A percentile compares a stretch with the other conserved stretches of the same genome.
phyloP scores from a whole-genome alignment of 2,113 vertebrate species.

The Gnathonemus longibarbis region DNA sequence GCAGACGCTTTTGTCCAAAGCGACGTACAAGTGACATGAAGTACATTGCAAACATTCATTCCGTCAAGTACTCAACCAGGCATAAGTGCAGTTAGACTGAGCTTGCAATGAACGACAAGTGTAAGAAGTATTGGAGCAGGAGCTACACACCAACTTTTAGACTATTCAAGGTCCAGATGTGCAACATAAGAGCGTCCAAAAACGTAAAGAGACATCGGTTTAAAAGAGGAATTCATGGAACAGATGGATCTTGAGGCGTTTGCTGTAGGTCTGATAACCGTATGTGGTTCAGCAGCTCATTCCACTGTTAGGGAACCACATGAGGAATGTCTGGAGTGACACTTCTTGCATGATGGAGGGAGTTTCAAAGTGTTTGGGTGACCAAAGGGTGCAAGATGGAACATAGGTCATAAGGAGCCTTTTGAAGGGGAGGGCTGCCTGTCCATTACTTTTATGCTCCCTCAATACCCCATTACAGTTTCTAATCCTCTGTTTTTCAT shows the following conservation, averaged over 20 bases:
- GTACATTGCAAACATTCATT: background rate
- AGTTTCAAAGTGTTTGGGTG: background rate
- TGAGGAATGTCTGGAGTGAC: background rate
- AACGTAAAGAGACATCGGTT: background rate
- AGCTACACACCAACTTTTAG: background rate
- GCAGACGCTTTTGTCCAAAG: background rate
- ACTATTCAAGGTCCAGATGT: background rate
- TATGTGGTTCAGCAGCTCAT: background rate
- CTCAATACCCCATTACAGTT: background rate
- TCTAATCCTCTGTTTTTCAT: background rate
- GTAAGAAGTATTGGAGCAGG: background rate
- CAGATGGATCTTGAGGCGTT: background rate
- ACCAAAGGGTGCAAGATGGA: background rate
- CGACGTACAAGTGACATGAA: background rate
- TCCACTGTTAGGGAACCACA: background rate
- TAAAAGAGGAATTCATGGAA: background rate
- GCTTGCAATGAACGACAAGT: background rate
- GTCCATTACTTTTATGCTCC: background rate
- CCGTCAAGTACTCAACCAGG: background rate
- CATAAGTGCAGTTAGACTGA: background rate
- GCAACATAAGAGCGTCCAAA: background rate
- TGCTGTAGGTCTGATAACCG: background rate
- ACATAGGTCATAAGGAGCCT: background rate
- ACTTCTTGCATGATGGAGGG: background rate
- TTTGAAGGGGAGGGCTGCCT: background rate